phyloP scores from a whole-genome alignment of 2,113 vertebrate genomes.

The Elephantulus edwardii region DNA sequence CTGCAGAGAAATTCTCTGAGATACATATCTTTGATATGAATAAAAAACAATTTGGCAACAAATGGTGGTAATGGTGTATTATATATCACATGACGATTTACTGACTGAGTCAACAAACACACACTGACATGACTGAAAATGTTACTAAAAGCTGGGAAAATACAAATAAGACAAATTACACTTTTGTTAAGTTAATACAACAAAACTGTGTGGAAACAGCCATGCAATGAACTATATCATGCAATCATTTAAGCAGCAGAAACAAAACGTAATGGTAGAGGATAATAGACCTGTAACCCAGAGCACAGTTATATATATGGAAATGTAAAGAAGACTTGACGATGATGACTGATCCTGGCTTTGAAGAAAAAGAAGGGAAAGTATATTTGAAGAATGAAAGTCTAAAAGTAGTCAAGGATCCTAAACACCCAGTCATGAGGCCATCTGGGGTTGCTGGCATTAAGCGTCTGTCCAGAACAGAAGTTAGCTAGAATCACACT shows the following conservation, averaged over 20 bases:
- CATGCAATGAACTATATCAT: background rate
- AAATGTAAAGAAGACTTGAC: background rate
- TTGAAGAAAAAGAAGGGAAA: background rate
- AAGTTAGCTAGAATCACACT: background rate
- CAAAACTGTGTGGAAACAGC: constrained; percentile 36
- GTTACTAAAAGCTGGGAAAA: background rate
- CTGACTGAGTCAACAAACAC: background rate
- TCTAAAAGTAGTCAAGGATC: background rate
- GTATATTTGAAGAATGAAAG: background rate
- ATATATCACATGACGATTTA: background rate
- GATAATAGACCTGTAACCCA: background rate
- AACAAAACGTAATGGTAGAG: constrained; percentile 14
- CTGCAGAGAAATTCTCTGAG: background rate
- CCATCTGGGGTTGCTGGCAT: background rate
- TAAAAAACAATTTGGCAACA: no score
- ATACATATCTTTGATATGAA: no score
- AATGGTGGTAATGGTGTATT: no score
- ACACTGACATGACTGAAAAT: background rate
- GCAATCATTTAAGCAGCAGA: background rate
- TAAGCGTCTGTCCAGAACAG: background rate
- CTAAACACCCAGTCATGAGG: background rate
- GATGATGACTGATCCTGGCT: background rate
- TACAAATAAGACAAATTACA: background rate
- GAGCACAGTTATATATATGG: background rate
- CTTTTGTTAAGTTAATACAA: background rate